A percentile compares a stretch with the other conserved stretches of the same genome.
These are phyloP conservation scores for Mionectes olivaceus DNA, from an alignment of 2,797 vertebrate genomes.

Conservation along the genomic window DNA sequence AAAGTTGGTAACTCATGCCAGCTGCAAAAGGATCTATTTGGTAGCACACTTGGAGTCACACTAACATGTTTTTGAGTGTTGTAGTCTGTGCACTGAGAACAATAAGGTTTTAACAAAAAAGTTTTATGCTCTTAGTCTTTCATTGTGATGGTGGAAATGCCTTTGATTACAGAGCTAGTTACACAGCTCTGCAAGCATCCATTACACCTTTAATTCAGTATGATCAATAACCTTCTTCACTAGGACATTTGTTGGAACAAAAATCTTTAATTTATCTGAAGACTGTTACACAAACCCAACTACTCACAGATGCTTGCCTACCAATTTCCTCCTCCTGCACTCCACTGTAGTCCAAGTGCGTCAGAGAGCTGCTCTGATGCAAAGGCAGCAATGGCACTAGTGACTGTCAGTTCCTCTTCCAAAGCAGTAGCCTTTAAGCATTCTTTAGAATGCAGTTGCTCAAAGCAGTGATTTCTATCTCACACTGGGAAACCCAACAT, in stretches of 20 bases:
- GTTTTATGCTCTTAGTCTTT: not conserved
- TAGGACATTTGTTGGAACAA: not conserved
- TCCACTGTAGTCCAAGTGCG: not conserved
- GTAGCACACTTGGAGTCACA: not conserved
- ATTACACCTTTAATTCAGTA: not conserved
- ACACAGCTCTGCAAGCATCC: not conserved
- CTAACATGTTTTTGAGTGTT: not conserved
- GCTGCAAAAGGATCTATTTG: not conserved
- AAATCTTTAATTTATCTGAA: not conserved
- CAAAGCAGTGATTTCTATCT: constrained; percentile 16
- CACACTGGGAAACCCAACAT: not conserved
- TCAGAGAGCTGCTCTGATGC: not conserved
- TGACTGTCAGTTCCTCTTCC: not conserved
- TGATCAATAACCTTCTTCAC: not conserved
- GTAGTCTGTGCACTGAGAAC: not conserved
- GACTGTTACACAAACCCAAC: not conserved
- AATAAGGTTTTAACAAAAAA: not conserved
- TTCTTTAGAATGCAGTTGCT: not conserved
- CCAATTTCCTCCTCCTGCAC: not conserved
- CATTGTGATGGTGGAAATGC: not conserved
- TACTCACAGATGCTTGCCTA: not conserved
- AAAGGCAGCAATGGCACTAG: not conserved
- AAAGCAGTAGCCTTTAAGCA: not conserved
- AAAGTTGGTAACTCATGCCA: not conserved
- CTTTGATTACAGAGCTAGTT: not conserved